Percentiles rank a stretch among this genome's conserved stretches.
These are phyloP conservation scores for Drosophila lutescens DNA, from an alignment of 2,888 invertebrate species.

Conservation along the genomic window DNA sequence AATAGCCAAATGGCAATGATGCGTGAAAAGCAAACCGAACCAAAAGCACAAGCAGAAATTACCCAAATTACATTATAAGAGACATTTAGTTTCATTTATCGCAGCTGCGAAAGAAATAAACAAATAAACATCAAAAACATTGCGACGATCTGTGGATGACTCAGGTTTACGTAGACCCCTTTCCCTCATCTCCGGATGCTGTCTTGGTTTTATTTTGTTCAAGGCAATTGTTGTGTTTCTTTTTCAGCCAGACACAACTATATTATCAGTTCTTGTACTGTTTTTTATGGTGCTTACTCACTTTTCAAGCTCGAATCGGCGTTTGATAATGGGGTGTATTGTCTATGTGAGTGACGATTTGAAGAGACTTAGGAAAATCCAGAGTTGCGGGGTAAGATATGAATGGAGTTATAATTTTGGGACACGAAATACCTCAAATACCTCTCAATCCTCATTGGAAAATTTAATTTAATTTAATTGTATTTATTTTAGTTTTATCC, in stretches of 20 bases:
- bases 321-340: constrained; percentile 36
- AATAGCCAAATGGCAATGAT: constrained; percentile 69
- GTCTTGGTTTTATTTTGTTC: constrained; percentile 21
- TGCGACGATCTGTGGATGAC: constrained; percentile 40
- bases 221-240: constrained; percentile 33
- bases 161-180: constrained; percentile 17
- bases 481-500: too few species aligned
- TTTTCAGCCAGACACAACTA: constrained; percentile 20
- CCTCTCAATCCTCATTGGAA: too few species aligned
- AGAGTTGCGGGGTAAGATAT: too few species aligned
- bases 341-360: constrained; percentile 9
- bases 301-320: constrained; percentile 30
- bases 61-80: constrained; percentile 67
- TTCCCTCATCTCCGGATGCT: constrained; percentile 18
- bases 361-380: constrained; percentile 20
- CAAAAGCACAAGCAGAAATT: constrained; percentile 25
- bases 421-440: too few species aligned
- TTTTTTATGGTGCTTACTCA: constrained; percentile 21
- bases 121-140: constrained; percentile 22
- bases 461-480: too few species aligned
- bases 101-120: constrained; percentile 33
- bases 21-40: constrained; percentile 56
- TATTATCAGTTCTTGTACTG: constrained; percentile 44
- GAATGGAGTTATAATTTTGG: too few species aligned
- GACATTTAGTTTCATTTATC: constrained; percentile 56